phyloP scores from a whole-genome alignment of 2,888 invertebrate genomes.

The Anagyrus pseudococci region DNA sequence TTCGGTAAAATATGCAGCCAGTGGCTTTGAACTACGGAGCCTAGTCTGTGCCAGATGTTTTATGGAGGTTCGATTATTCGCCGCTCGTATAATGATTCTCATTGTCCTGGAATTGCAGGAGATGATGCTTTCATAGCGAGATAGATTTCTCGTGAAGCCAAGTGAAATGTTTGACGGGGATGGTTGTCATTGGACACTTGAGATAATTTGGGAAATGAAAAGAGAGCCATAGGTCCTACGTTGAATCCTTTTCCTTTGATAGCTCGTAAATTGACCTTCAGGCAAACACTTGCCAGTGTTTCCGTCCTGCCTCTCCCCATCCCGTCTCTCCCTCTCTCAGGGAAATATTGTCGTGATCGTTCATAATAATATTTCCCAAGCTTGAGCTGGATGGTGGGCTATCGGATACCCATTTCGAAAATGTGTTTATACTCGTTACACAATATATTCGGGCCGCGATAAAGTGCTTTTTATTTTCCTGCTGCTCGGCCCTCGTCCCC shows the following conservation, averaged over 20 bases:
- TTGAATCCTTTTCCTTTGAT: background rate
- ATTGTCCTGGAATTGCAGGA: too few species aligned
- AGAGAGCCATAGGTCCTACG: too few species aligned
- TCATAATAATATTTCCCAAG: background rate
- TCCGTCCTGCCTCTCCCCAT: background rate
- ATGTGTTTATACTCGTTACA: slow-evolving; percentile 11
- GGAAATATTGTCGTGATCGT: background rate
- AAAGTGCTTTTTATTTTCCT: slow-evolving; percentile 12
- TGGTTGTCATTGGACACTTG: too few species aligned
- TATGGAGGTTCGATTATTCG: too few species aligned
- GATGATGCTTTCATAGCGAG: too few species aligned
- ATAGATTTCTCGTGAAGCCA: too few species aligned
- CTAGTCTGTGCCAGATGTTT: too few species aligned
- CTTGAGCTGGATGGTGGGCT: background rate
- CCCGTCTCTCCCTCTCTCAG: background rate
- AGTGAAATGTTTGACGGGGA: too few species aligned
- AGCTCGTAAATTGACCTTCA: background rate
- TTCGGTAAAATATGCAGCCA: too few species aligned
- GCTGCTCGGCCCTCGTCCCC: background rate
- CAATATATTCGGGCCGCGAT: slow-evolving; percentile 7
- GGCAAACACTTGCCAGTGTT: background rate
- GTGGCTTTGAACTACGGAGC: too few species aligned
- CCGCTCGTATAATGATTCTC: too few species aligned
- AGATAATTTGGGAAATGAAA: too few species aligned
- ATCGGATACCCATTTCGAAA: slow-evolving; percentile 19